Conservation (phyloP, 2,797 vertebrate species). For the Molossus alvarezi region DNA sequence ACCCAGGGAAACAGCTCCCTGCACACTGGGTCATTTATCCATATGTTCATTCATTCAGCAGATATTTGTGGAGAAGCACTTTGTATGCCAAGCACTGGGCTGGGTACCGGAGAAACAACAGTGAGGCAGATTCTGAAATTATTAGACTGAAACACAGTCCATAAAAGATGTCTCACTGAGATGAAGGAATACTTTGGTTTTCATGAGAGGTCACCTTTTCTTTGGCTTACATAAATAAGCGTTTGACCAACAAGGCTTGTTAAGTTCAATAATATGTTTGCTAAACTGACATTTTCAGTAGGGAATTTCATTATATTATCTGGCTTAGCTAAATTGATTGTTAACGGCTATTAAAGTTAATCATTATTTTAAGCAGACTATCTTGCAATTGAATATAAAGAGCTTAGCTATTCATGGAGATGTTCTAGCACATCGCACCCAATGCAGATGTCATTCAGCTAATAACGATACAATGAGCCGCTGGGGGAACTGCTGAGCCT, state of each 20-base stretch:
- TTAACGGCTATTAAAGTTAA: neutral
- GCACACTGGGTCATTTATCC: neutral
- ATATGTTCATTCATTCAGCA: neutral
- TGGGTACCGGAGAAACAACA: rapidly evolving
- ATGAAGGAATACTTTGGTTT: neutral
- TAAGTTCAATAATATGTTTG: neutral
- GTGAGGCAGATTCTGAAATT: neutral
- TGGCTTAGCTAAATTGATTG: neutral
- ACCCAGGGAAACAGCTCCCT: neutral
- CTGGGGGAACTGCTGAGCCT: neutral
- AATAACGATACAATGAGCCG: neutral
- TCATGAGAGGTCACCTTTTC: neutral
- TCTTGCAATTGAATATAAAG: neutral
- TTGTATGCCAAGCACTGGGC: no score
- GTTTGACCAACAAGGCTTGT: neutral
- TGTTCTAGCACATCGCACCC: rapidly evolving
- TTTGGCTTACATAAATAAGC: neutral
- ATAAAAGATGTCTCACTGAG: neutral
- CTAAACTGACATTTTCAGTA: neutral
- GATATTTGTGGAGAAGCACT: neutral
- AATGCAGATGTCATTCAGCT: neutral
- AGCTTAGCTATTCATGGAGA: neutral
- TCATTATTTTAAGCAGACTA: neutral
- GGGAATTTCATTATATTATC: neutral
- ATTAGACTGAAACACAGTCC: neutral